Percentiles rank a stretch among this genome's conserved stretches.
These are phyloP conservation scores for Holcopasites calliopsidis DNA, from an alignment of 1,140 invertebrate genomes.

Conservation along the genomic window DNA sequence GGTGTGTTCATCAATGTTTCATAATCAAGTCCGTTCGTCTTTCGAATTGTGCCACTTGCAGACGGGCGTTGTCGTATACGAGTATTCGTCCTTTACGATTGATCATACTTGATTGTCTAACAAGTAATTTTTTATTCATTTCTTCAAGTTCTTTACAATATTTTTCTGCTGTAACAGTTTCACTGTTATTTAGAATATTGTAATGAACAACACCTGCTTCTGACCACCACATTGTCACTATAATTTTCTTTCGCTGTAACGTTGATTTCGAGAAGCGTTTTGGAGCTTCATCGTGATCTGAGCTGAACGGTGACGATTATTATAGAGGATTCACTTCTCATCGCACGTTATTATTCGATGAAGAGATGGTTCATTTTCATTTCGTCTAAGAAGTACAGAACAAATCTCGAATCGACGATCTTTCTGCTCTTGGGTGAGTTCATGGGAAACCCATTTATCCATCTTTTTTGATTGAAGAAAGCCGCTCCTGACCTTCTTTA, in stretches of 20 bases:
- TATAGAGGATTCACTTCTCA: background rate
- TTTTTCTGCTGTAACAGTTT: background rate
- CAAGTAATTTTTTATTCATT: too few species aligned
- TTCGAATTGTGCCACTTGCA: too few species aligned
- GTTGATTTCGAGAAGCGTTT: background rate
- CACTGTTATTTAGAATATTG: background rate
- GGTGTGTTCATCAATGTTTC: too few species aligned
- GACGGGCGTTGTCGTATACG: too few species aligned
- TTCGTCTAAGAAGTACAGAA: background rate
- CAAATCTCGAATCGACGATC: background rate
- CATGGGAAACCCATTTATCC: background rate
- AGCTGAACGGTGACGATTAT: background rate
- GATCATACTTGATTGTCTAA: background rate
- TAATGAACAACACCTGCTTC: background rate
- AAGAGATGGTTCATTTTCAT: background rate
- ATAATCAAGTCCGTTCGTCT: too few species aligned
- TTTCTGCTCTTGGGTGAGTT: background rate
- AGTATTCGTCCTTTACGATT: too few species aligned
- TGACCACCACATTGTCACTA: background rate
- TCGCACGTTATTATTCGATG: background rate
- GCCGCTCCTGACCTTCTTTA: too few species aligned
- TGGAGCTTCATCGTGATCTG: background rate
- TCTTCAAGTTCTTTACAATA: background rate
- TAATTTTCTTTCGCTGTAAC: background rate
- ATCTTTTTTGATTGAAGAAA: too few species aligned